Conservation (phyloP, 1,140 invertebrate species). For the Zaprionus lachaisei region DNA sequence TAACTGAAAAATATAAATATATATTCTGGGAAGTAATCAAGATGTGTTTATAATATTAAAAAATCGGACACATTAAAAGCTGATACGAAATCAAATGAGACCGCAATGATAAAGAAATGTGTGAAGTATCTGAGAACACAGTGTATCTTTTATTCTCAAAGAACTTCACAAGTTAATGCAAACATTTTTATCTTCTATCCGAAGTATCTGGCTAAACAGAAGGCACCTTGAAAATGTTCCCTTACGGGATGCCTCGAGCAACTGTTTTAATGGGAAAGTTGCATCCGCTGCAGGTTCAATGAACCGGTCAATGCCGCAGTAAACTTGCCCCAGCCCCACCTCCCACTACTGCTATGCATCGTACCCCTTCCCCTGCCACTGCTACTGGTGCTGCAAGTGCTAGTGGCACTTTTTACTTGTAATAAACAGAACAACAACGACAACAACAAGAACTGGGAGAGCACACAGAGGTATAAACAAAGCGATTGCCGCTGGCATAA, state of each 20-base stretch:
- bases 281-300: conserved; percentile 32
- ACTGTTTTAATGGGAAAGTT: conserved; percentile 6
- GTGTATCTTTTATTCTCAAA: neutral
- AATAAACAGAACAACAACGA: conserved; percentile 55
- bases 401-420: conserved; percentile 73
- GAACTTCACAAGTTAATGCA: neutral
- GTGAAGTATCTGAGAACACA: no score
- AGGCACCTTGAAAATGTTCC: conserved; percentile 22
- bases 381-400: conserved; percentile 31
- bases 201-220: neutral
- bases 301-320: conserved; percentile 47
- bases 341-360: neutral
- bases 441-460: conserved; percentile 18
- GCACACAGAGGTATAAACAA: conserved; percentile 58
- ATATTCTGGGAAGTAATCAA: no score
- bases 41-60: neutral
- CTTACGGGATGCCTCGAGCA: neutral
- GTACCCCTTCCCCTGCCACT: conserved; percentile 1
- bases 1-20: no score
- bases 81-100: no score
- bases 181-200: neutral
- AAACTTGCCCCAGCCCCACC: conserved; percentile 6
- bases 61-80: neutral
- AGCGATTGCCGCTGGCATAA: conserved; percentile 62
- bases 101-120: no score